Percentiles rank a stretch among this genome's conserved stretches.
phyloP scores from a whole-genome alignment of 2,113 vertebrate species.

The Pantherophis guttatus region DNA sequence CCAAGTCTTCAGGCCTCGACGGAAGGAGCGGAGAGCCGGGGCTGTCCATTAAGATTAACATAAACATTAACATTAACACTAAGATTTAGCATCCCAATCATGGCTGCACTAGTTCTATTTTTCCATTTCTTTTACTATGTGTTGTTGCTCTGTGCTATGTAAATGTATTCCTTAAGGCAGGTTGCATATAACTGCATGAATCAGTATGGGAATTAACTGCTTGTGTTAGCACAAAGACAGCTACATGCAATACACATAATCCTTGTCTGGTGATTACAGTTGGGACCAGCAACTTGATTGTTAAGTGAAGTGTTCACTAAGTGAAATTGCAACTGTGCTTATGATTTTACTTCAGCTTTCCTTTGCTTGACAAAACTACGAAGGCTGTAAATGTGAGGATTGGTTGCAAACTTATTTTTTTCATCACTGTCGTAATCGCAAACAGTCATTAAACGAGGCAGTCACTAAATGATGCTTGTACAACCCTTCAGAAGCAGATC shows the following conservation, averaged over 20 bases:
- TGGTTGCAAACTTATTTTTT: background rate
- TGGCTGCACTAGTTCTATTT: background rate
- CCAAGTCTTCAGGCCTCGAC: too few relatives aligned
- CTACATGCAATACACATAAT: background rate
- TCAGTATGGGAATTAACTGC: background rate
- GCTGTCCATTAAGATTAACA: too few relatives aligned
- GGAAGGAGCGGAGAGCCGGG: too few relatives aligned
- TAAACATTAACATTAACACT: background rate
- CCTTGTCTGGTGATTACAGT: background rate
- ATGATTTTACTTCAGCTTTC: background rate
- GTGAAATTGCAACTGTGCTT: background rate
- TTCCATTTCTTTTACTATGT: background rate
- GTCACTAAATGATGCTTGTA: background rate
- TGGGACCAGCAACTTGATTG: background rate
- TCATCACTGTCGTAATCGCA: background rate
- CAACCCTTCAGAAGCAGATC: background rate
- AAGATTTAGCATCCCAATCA: background rate
- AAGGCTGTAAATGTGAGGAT: background rate
- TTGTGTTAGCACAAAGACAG: background rate
- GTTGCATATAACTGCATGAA: background rate
- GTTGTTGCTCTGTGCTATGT: background rate
- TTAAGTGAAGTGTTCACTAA: background rate
- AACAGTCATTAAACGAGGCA: background rate
- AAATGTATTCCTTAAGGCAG: background rate
- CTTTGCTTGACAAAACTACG: background rate